Evolutionary conservation across 2,888 invertebrate species (phyloP), one percentile per base, ranked within the genome.

Genomic region (Adelognathus sp.): DNA sequence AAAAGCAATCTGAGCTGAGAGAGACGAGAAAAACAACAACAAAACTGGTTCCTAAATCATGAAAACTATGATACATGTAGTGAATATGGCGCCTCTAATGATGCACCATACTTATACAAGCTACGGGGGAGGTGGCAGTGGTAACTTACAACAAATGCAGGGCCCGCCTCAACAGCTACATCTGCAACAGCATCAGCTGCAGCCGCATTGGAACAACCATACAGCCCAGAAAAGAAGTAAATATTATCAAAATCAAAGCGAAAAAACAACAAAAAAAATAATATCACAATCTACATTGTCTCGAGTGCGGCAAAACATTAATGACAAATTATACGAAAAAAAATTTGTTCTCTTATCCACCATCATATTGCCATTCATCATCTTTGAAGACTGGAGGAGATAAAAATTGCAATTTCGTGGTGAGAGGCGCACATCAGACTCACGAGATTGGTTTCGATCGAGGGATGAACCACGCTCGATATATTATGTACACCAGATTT

Each of bases 41-140:
- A 21, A 50, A 56, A 69, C 60, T 39, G 27, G 74, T 79, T 79
- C 72, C 80, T 73, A 81, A 79, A 83, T 81, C 77, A 76, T 79
- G 79, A 82, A n/a, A 82, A 81, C 82, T 88, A 82, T 88, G 85
- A 86, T 86, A 89, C 78, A 81, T 88, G 89, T 92, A 92, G 92
- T 92, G 92, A 89, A 92, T 91, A 92, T 92, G 91, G 90, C 91
- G 90, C 91, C 91, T 90, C 87, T 91, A 91, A 91, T 92, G 92
- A 92, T 92, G 92, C 92, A 92, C 92, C 92, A 92, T 91, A 92
- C 93, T 93, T 93, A 92, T 93, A 92, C 92, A 92, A 92, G 92
- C 93, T 93, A 92, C 92, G 92, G 93, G 91, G 92, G 93, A 92
- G 92, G 92, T 91, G 92, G 92, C 92, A 92, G 92, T 92, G 93